Base-by-base conservation (phyloP, 92 coral and sea anemone genomes). In the Epizoanthus scotinus region DNA sequence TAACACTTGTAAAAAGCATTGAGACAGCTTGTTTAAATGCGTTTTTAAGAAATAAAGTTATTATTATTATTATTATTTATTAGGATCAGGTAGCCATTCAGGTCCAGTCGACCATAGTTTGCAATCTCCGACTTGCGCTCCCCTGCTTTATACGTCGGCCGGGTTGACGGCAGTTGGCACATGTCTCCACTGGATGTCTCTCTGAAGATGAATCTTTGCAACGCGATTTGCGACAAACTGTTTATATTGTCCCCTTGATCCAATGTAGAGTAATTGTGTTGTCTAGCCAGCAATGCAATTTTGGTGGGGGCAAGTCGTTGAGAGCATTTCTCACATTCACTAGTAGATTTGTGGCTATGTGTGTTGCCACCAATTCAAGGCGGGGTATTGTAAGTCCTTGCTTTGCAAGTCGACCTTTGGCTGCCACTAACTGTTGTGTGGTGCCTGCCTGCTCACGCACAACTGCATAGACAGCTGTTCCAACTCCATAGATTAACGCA, bases 201-300 rank as follows among this genome's bases (percentile, higher is more conserved):
- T 21, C 24, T 81, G 85, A 29, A 54, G 65, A 24, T 18, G 75
- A 14, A 79, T 79, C 60, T 79, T 79, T 28, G 25, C 70, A 1
- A 79, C 84, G 31, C 84, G 77, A 28, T 81, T 81, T 1, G 77
- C 53, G 9, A 81, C 78, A 31, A 67, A 81, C 55, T 78, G 83
- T 63, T 38, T 59, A n/a, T 78, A 78, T 3, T 60, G 73, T 6
- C 83, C 78, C 84, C 5, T 21, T 56, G 54, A 64, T 47, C 84
- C 84, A 79, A 28, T 66, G 84, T 17, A 79, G 75, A 10, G 74
- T 74, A 21, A 79, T 63, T 22, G 84, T 64, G 64, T 74, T 79
- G 72, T 78, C 82, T 0, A 56, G 6, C 82, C 70, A 77, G 17
- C 63, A 67, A 53, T 34, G 25, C 28, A 60, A 22, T 3, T 1